phyloP scores from a whole-genome alignment of 2,888 invertebrate genomes.

The Tillus elongatus region DNA sequence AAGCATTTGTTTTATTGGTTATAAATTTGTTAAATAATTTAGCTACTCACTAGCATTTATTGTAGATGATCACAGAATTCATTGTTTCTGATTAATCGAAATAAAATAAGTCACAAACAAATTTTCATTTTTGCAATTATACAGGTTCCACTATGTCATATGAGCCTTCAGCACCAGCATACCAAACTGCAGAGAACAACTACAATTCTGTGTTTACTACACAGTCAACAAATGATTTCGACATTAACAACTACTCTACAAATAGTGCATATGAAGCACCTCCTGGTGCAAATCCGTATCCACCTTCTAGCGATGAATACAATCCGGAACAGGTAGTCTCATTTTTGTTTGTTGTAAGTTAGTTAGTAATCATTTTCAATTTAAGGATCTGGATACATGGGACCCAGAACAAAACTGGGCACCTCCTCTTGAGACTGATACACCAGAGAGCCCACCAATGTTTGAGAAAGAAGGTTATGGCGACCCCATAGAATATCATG shows the following conservation, averaged over 20 bases:
- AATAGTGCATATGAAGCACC: slow-evolving; percentile 13
- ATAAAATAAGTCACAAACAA: no score
- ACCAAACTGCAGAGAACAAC: not conserved
- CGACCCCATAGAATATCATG: slow-evolving; percentile 54
- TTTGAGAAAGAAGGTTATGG: slow-evolving; percentile 53
- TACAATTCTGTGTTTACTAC: not conserved
- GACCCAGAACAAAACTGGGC: slow-evolving; percentile 36
- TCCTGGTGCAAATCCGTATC: slow-evolving; percentile 20
- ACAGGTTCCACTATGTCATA: not conserved
- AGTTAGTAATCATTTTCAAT: no score
- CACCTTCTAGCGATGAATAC: slow-evolving; percentile 33
- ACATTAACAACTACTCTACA: not conserved
- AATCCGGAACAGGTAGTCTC: slow-evolving; percentile 42
- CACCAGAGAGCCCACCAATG: slow-evolving; percentile 58
- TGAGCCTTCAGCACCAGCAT: not conserved
- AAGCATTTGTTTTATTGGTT: no score
- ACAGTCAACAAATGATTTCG: not conserved
- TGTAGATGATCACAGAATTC: no score
- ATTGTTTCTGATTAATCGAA: no score
- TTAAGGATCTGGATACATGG: slow-evolving; percentile 45
- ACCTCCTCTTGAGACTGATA: slow-evolving; percentile 42
- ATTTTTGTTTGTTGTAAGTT: no score
- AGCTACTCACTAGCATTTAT: no score
- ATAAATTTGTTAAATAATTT: no score
- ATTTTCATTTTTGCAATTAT: slow-evolving; percentile 9